A percentile compares a stretch with the other conserved stretches of the same genome.
phyloP scores from a whole-genome alignment of 1,140 invertebrate species.

The Agrilus planipennis region DNA sequence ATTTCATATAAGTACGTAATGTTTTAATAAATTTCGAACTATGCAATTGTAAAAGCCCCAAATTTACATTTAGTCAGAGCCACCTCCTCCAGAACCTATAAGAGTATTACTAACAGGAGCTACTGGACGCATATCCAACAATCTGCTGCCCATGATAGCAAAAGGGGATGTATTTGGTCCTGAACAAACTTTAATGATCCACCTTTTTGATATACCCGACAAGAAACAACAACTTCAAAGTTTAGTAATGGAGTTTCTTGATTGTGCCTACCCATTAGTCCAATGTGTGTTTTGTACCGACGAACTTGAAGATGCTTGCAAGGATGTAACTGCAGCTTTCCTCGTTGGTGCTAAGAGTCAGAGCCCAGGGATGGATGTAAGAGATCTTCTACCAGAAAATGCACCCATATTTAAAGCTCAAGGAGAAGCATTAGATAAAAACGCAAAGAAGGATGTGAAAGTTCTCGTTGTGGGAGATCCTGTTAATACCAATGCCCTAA shows the following conservation, averaged over 20 bases:
- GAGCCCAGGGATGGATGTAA: conserved; percentile 95
- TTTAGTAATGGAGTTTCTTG: conserved; percentile 93
- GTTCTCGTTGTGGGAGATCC: conserved; percentile 99
- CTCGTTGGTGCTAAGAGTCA: conserved; percentile 97
- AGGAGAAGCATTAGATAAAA: conserved; percentile 85
- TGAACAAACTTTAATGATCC: conserved; percentile 77
- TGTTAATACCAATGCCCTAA: conserved; percentile 96
- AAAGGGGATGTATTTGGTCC: conserved; percentile 94
- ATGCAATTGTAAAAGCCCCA: no score
- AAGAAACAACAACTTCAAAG: conserved; percentile 93
- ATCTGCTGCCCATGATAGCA: conserved; percentile 85
- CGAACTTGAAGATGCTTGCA: conserved; percentile 81
- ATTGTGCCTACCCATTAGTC: conserved; percentile 87
- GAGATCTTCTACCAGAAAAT: conserved; percentile 88
- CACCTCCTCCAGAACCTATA: conserved; percentile 55
- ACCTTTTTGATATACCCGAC: conserved; percentile 87
- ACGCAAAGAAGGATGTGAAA: conserved; percentile 93
- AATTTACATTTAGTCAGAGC: no score
- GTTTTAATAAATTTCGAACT: no score
- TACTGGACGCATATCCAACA: conserved; percentile 97
- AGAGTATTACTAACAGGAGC: conserved; percentile 94
- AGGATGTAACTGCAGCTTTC: conserved; percentile 92
- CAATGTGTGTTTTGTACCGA: conserved; percentile 74
- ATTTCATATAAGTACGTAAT: no score
- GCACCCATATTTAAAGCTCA: conserved; percentile 97